Evolutionary conservation across 2,888 invertebrate species (phyloP).

Genomic region (Anoncus sp.): DNA sequence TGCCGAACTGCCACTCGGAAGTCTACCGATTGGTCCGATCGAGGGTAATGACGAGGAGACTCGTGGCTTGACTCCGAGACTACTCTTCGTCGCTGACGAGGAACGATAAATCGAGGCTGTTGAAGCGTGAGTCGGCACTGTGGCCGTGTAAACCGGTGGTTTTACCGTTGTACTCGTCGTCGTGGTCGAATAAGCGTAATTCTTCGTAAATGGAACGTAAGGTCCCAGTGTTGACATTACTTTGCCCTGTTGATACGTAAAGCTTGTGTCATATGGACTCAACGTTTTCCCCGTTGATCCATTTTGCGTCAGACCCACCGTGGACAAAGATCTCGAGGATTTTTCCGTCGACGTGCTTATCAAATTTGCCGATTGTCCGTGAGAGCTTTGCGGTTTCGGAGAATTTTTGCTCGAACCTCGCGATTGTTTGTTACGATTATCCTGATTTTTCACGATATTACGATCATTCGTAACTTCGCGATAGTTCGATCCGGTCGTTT

Average conservation of each 20-base stretch:
- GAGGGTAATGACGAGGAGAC: conserved; percentile 24
- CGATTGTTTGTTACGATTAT: conserved; percentile 48
- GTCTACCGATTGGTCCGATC: conserved; percentile 60
- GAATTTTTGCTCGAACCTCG: conserved; percentile 65
- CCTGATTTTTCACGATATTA: conserved; percentile 42
- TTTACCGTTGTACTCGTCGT: conserved; percentile 70
- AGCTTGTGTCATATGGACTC: conserved; percentile 77
- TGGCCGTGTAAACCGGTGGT: conserved; percentile 74
- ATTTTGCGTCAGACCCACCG: conserved; percentile 46
- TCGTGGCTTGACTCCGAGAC: conserved; percentile 28
- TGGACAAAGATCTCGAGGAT: conserved; percentile 65
- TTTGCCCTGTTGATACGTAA: conserved; percentile 78
- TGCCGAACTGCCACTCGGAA: conserved; percentile 68
- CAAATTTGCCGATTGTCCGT: conserved; percentile 68
- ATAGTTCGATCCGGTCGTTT: conserved; percentile 39
- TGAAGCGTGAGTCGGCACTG: conserved; percentile 76
- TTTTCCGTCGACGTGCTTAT: conserved; percentile 77
- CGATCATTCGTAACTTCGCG: conserved; percentile 49
- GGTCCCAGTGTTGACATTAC: conserved; percentile 78
- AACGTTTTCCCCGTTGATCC: conserved; percentile 68
- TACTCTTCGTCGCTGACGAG: conserved; percentile 63
- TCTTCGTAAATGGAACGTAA: conserved; percentile 80
- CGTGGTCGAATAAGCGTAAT: conserved; percentile 74
- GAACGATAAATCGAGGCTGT: conserved; percentile 53
- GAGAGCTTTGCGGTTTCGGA: conserved; percentile 63